phyloP scores from a whole-genome alignment of 1,140 invertebrate genomes.

The Drosophila seguyi region DNA sequence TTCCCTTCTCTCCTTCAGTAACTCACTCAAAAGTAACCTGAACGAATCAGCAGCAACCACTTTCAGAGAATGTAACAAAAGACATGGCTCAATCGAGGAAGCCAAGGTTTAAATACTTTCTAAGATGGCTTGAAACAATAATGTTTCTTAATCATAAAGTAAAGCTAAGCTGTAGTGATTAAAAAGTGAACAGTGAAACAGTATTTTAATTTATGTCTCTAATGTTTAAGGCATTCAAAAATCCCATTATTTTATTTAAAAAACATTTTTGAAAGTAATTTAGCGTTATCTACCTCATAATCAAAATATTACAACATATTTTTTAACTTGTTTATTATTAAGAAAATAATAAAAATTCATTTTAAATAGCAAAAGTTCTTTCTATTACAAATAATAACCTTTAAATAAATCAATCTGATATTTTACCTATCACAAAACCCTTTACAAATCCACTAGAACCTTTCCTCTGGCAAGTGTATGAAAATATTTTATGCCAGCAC shows the following conservation, averaged over 20 bases:
- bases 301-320: too few species aligned
- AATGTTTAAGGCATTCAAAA: too few species aligned
- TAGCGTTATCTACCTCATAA: too few species aligned
- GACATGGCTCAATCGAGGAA: background rate
- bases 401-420: background rate
- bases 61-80: constrained; percentile 27
- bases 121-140: background rate
- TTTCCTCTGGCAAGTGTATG: constrained; percentile 36
- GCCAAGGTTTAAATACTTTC: constrained; percentile 18
- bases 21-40: constrained; percentile 21
- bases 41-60: constrained; percentile 16
- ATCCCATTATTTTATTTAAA: too few species aligned
- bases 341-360: too few species aligned
- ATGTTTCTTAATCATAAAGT: background rate
- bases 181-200: too few species aligned
- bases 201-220: too few species aligned
- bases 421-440: background rate
- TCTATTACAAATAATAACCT: too few species aligned
- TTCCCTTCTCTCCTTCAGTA: constrained; percentile 12
- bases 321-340: too few species aligned
- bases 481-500: constrained; percentile 59
- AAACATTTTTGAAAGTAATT: too few species aligned
- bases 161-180: too few species aligned
- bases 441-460: background rate
- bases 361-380: background rate